Base-by-base conservation (phyloP, 1,140 invertebrate genomes). In the Zaprionus nigranus region DNA sequence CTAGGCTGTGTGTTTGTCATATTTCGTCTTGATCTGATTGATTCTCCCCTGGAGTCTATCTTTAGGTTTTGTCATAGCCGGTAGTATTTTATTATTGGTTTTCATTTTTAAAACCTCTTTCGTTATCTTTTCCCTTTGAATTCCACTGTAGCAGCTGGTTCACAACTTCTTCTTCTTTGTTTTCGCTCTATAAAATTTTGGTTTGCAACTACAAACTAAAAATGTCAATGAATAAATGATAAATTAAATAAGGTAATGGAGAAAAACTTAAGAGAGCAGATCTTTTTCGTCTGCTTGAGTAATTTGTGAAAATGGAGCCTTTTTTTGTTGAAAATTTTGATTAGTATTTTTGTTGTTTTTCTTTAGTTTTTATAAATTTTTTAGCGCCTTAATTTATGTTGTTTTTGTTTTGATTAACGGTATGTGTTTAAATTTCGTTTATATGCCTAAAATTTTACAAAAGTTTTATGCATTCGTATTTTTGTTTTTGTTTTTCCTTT, bases 391-490 rank as follows among this genome's bases (percentile, higher is more conserved):
- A 91, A 91, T 67, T 75, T 90, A 86, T 83, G 78, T 70, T 84
- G 59, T 26, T 75, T 57, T 60, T 24, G 34, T 69, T 69, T 81
- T 76, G 79, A 70, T 79, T 86, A 82, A 75, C 51, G 79, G 78
- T 77, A 78, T 72, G 63, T 72, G 62, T 70, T 88, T 91, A 69
- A 82, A 85, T 91, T 91, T 91, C 67, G 79, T 88, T 70, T 83
- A 79, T 79, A 79, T 90, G 85, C 85, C 85, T 91, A 88, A 91
- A 85, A 83, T 86, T 91, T 78, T 91, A 92, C 90, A 92, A 92
- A 92, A 92, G 87, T 92, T 92, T 92, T 90, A 85, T 75, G 81
- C 76, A 65, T 79, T 82, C 68, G 66, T 72, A 67, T 20, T 56
- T 64, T 64, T 20, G 60, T 68, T 74, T 73, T 24, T 26, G 61